Evolutionary conservation across 2,888 invertebrate genomes (phyloP).

Genomic region (Andrena bicolor): DNA sequence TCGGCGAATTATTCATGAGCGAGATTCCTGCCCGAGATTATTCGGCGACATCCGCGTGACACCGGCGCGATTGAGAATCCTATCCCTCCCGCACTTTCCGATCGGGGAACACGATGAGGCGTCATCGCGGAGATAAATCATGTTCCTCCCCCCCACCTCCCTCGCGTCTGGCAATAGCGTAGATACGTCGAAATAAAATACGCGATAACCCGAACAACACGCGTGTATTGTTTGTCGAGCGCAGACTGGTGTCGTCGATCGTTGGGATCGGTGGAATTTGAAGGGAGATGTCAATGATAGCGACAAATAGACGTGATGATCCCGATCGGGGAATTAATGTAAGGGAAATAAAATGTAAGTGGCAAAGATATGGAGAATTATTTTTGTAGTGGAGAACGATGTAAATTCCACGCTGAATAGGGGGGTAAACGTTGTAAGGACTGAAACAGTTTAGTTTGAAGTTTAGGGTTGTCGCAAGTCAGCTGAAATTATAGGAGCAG

Average conservation of each 20-base stretch:
- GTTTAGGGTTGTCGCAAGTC: too few relatives aligned
- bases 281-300: too few relatives aligned
- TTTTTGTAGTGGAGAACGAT: too few relatives aligned
- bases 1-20: conserved; percentile 71
- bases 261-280: neutral
- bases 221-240: conserved; percentile 6
- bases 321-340: too few relatives aligned
- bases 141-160: neutral
- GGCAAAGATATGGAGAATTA: too few relatives aligned
- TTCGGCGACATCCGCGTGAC: conserved; percentile 62
- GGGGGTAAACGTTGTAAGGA: too few relatives aligned
- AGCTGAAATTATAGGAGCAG: too few relatives aligned
- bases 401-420: too few relatives aligned
- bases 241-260: conserved; percentile 1
- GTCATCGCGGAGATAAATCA: conserved; percentile 58
- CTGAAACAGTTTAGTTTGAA: too few relatives aligned
- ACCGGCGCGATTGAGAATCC: conserved; percentile 57
- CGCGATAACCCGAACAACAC: conserved; percentile 15
- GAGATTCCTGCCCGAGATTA: conserved; percentile 68
- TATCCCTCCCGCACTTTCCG: conserved; percentile 48
- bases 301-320: too few relatives aligned
- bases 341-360: too few relatives aligned
- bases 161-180: conserved; percentile 34
- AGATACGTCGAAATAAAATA: conserved; percentile 50
- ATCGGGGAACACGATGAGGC: conserved; percentile 46